Evolutionary conservation across 2,888 invertebrate genomes (phyloP), one percentile per base, ranked within the genome.

Genomic region (Shargacucullia verbasci): DNA sequence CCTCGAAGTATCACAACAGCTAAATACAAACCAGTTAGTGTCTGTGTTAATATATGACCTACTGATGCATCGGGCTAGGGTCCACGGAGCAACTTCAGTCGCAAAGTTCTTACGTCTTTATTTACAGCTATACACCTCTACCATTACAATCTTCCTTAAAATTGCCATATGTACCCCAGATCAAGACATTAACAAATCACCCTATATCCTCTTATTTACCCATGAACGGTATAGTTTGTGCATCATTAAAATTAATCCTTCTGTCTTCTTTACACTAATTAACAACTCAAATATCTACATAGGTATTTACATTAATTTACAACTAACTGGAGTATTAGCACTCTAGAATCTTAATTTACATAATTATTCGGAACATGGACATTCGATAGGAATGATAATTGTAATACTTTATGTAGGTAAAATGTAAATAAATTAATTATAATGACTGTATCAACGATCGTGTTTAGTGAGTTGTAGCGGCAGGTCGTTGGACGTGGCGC

Each of bases 381-480:
- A 84, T 85, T 86, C 79, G 79, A 83, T 84, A 88, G 83, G 83
- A 87, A 87, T 86, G 81, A 83, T 84, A 78, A 80, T 79, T 77
- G 71, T 85, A 86, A 86, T 87, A 85, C 82, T 86, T 86, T 81
- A 84, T 80, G 79, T 77, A 79, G 82, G 82, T 80, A 84, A 74
- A 80, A 67, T 68, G 65, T 80, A 83, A 84, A 83, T 82, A 81
- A 83, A 79, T 82, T 81, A 85, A 78, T 84, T 78, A 76, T 75
- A 70, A 79, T 78, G 75, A 73, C 79, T 69, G 70, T 66, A 83
- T 90, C 88, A 95, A 85, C 96, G 96, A 87, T 96, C 96, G 85
- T 96, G 96, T 87, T 96, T 96, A 40, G 96, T 96, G 59, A 96
- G 93, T 83, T 96, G 96, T 65, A 96, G 86, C 13, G 96, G 96